phyloP scores from a whole-genome alignment of 2,113 vertebrate genomes.

The Myotis brandtii region DNA sequence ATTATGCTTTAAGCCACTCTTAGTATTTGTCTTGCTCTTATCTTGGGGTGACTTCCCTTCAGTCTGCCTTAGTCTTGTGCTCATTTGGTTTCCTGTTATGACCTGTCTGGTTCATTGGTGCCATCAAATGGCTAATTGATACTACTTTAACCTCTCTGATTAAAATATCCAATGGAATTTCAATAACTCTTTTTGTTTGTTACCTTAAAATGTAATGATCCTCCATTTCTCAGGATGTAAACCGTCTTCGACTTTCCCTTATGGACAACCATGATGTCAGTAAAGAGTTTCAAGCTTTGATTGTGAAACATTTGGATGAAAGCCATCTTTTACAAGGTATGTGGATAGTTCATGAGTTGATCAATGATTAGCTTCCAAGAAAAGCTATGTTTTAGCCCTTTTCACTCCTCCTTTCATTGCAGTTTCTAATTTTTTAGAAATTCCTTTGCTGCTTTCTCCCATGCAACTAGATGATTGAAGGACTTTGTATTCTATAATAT shows the following conservation, averaged over 20 bases:
- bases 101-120: not conserved
- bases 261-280: slow-evolving; percentile 87
- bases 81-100: not conserved
- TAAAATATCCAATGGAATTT: slow-evolving; percentile 22
- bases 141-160: not conserved
- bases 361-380: not conserved
- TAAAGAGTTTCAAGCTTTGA: slow-evolving; percentile 88
- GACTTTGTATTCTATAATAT: not conserved
- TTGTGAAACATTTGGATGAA: slow-evolving; percentile 88
- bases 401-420: not conserved
- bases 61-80: not conserved
- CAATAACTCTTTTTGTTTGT: not conserved
- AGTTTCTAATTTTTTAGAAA: slow-evolving; percentile 28
- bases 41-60: not conserved
- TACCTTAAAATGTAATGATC: slow-evolving; percentile 39
- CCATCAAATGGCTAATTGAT: not conserved
- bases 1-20: not conserved
- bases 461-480: not conserved
- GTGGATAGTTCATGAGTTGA: not conserved
- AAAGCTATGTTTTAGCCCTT: not conserved
- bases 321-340: slow-evolving; percentile 89
- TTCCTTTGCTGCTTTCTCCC: not conserved
- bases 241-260: slow-evolving; percentile 86
- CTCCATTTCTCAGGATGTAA: slow-evolving; percentile 84
- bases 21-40: not conserved